phyloP scores from a whole-genome alignment of 1,140 invertebrate genomes.

The Drosophila erecta region DNA sequence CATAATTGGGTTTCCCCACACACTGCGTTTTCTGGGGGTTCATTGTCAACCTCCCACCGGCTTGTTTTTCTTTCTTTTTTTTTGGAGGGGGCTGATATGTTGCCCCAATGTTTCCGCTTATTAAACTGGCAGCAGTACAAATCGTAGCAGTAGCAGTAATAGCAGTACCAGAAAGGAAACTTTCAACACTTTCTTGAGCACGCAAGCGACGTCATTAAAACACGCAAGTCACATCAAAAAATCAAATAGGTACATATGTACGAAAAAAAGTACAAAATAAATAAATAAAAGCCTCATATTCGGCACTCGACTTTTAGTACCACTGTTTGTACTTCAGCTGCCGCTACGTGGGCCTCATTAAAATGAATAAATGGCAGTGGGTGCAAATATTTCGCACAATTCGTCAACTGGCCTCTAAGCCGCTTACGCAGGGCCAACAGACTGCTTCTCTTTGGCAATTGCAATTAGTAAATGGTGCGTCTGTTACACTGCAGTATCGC shows the following conservation, averaged over 20 bases:
- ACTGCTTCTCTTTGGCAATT: conserved; percentile 44
- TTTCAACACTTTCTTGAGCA: conserved; percentile 71
- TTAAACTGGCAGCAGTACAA: conserved; percentile 49
- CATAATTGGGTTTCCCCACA: conserved; percentile 28
- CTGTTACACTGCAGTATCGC: conserved; percentile 26
- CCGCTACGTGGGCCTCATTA: conserved; percentile 37
- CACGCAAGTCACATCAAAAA: conserved; percentile 48
- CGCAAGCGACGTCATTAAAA: conserved; percentile 68
- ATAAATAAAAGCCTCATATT: conserved; percentile 24
- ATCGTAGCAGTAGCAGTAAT: conserved; percentile 38
- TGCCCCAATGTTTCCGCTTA: conserved; percentile 57
- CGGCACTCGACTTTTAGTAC: conserved; percentile 10
- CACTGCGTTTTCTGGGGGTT: conserved; percentile 4
- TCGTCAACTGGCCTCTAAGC: conserved; percentile 39
- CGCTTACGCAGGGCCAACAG: conserved; percentile 29
- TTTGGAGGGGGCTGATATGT: conserved; percentile 4
- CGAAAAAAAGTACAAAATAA: conserved; percentile 18
- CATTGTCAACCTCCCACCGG: conserved; percentile 20
- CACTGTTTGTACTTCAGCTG: conserved; percentile 18
- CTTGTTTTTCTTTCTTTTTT: not conserved
- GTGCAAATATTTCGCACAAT: conserved; percentile 37
- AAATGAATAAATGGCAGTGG: conserved; percentile 25
- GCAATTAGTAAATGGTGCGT: conserved; percentile 63
- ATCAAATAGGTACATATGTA: conserved; percentile 3
- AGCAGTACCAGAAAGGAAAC: conserved; percentile 22